These are phyloP conservation scores for Ibidorhyncha struthersii DNA, from an alignment of 2,113 vertebrate genomes.

Conservation along the genomic window DNA sequence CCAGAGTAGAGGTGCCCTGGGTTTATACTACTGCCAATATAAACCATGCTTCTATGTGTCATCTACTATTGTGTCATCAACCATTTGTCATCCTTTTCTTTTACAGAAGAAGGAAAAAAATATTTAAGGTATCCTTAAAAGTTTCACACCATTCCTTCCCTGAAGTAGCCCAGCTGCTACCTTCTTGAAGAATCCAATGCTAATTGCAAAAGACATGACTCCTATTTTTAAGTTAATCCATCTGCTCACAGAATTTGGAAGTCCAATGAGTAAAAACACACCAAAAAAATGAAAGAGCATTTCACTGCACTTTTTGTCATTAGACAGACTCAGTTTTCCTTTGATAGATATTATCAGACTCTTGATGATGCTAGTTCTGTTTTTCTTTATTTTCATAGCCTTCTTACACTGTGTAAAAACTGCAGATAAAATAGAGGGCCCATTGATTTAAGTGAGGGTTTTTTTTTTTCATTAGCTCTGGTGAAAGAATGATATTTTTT, in stretches of 20 bases:
- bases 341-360: not conserved
- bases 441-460: not conserved
- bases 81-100: not conserved
- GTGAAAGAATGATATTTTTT: not conserved
- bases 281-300: not conserved
- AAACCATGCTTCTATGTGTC: not conserved
- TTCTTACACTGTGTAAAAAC: not conserved
- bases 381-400: not conserved
- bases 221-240: not conserved
- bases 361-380: not conserved
- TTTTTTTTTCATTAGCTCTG: not conserved
- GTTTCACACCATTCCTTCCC: not conserved
- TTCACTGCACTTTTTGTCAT: not conserved
- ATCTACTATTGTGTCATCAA: not conserved
- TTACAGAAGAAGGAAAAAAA: not conserved
- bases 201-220: not conserved
- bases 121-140: not conserved
- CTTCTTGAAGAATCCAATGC: not conserved
- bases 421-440: not conserved
- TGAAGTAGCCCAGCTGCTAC: not conserved
- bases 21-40: not conserved
- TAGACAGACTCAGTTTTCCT: not conserved
- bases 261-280: not conserved
- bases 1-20: not conserved
- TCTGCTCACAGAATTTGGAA: not conserved